These are phyloP conservation scores for Laticauda colubrina DNA, from an alignment of 2,113 vertebrate genomes.

Conservation along the genomic window DNA sequence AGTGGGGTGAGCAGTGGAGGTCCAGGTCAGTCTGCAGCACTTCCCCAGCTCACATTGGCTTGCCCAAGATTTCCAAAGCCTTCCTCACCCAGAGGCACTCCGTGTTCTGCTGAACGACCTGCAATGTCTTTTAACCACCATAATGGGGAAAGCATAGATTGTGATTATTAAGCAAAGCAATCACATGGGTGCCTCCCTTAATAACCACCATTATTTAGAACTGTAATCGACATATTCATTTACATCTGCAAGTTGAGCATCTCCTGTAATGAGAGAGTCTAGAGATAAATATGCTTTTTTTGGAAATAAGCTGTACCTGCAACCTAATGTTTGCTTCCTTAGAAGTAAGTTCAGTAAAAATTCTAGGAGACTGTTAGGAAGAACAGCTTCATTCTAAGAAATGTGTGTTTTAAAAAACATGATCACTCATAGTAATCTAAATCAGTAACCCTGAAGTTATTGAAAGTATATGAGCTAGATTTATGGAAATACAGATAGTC, in stretches of 20 bases:
- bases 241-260: neutral
- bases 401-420: neutral
- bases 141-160: neutral
- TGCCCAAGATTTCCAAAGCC: neutral
- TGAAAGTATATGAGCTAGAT: conserved; percentile 37
- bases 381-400: neutral
- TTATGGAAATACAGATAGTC: neutral
- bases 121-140: neutral
- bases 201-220: neutral
- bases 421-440: conserved; percentile 34
- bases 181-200: neutral
- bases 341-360: conserved; percentile 26
- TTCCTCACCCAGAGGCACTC: neutral
- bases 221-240: neutral
- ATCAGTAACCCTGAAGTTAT: conserved; percentile 32
- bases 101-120: neutral
- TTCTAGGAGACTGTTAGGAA: neutral
- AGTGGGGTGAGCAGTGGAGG: neutral
- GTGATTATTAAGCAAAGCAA: neutral
- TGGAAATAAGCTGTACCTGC: neutral
- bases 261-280: neutral
- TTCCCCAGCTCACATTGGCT: neutral
- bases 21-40: neutral
- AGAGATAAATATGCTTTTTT: neutral
- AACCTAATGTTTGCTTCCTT: neutral